Percentiles rank a stretch among this genome's conserved stretches.
Conservation (phyloP, 1,140 invertebrate genomes). For the Bursaphelenchus mucronatus region DNA sequence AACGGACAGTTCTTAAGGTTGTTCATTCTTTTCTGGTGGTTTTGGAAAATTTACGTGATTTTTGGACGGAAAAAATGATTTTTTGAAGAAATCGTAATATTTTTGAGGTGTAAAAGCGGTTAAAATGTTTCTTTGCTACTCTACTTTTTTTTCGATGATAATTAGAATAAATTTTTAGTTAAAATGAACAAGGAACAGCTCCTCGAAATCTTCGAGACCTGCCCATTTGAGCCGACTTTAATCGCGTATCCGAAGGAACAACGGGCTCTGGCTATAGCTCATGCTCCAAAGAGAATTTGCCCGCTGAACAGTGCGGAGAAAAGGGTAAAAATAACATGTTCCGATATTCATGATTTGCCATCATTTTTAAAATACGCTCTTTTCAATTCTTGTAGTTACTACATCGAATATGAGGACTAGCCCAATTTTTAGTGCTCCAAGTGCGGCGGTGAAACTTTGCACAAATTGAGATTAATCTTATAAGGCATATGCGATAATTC, state of each 20-base stretch:
- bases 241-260: background rate
- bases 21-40: no score
- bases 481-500: background rate
- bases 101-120: no score
- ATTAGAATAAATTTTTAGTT: background rate
- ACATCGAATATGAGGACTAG: background rate
- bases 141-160: no score
- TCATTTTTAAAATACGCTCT: background rate
- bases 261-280: conserved; percentile 25
- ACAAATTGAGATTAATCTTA: background rate
- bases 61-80: no score
- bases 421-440: conserved; percentile 35
- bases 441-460: background rate
- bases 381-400: conserved; percentile 9
- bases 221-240: conserved; percentile 14
- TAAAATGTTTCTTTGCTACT: no score
- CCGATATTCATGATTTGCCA: conserved; percentile 1
- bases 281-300: conserved; percentile 49
- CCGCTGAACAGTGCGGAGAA: conserved; percentile 46
- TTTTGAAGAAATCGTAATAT: no score
- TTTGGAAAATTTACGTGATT: no score
- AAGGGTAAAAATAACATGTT: conserved; percentile 29
- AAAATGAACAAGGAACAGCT: conserved; percentile 17
- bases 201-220: conserved; percentile 3
- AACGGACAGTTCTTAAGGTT: no score